phyloP scores from a whole-genome alignment of 2,888 invertebrate genomes.

The Megaustenia siamemsis region DNA sequence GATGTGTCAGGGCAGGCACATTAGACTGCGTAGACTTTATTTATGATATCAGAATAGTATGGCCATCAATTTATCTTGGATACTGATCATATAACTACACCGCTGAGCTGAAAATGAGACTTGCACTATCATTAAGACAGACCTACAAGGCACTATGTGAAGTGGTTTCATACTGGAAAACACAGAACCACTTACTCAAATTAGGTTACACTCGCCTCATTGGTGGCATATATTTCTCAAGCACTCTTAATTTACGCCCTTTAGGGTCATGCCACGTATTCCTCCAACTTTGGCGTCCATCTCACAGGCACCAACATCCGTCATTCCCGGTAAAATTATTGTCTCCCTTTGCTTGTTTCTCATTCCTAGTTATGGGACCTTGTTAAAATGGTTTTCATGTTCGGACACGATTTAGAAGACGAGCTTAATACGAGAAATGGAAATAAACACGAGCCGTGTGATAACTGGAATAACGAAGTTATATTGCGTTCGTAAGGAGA shows the following conservation, averaged over 20 bases:
- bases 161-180: neutral
- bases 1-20: no score
- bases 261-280: neutral
- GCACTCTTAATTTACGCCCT: neutral
- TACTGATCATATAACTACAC: neutral
- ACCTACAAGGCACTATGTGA: neutral
- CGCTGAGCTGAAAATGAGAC: neutral
- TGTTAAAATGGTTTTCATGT: constrained; percentile 33
- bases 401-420: constrained; percentile 15
- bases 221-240: constrained; percentile 17
- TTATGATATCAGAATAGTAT: neutral
- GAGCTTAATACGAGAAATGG: neutral
- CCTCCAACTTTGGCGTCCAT: neutral
- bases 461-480: neutral
- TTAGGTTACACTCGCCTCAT: neutral
- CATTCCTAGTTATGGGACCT: neutral
- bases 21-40: neutral
- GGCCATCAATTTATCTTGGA: neutral
- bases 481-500: neutral
- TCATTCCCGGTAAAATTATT: constrained; percentile 2
- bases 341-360: neutral
- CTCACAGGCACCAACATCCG: neutral
- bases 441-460: neutral
- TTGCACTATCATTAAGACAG: neutral
- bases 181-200: constrained; percentile 46